Base-by-base conservation (phyloP, 2,797 vertebrate genomes). In the Anabas testudineus region DNA sequence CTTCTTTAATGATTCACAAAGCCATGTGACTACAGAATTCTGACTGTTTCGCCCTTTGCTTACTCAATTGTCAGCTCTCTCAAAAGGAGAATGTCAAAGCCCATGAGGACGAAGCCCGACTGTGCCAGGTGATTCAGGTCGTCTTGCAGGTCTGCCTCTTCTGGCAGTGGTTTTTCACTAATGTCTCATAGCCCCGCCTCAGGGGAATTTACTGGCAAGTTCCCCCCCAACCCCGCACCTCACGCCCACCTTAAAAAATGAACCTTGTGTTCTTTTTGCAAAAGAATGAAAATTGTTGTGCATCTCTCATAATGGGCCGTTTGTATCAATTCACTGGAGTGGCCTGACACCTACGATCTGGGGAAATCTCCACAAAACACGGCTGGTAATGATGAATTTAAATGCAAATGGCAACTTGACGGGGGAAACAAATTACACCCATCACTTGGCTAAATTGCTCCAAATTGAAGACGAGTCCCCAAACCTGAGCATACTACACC, bases 341-440 rank as follows among this genome's bases (percentile, higher is more conserved):
- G 71, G 85, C 67, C 80, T 79, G 80, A 86, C 84, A 86, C 76
- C 74, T 73, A 72, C 54, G 48, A 88, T 89, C 89, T 88, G 65
- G 84, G 87, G 90, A 90, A 89, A 86, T 91, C 86, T 90, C 58
- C 8, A 52, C 67, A 82, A 88, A 88, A 87, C 81, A 78, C 52
- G 67, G 60, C 58, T 78, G 69, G 81, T 90, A 90, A 93, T 92
- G 88, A 91, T 86, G 74, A 88, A 89, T 92, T 88, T 91, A 89
- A 89, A 92, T 90, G 84, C 74, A 91, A 90, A 91, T 82, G 83
- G 82, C 74, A 87, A 84, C 74, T 80, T 81, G 82, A 89, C 65
- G 52, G 81, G 68, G 73, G 76, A 85, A 90, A 82, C 84, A 90
- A 91, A 93, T 93, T 83, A 86, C 83, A 87, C 77, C 83, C 75